Evolutionary conservation across 1,140 invertebrate species (phyloP).

Genomic region (Phymorhynchus buccinoides): DNA sequence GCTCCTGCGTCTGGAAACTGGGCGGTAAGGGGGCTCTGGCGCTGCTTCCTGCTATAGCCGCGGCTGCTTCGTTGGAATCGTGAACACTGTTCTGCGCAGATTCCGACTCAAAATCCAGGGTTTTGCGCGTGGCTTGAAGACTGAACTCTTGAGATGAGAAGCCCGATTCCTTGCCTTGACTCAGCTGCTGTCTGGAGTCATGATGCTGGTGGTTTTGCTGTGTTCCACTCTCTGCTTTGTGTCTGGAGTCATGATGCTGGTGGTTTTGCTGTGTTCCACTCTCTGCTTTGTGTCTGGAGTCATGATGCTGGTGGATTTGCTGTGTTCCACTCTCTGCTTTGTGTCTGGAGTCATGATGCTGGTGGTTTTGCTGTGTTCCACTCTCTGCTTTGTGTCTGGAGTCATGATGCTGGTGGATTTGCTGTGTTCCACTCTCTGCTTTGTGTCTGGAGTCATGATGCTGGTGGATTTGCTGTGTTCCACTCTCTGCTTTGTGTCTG

Average conservation of each 20-base stretch:
- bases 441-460: background rate
- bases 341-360: background rate
- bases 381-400: too few relatives aligned
- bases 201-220: background rate
- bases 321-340: background rate
- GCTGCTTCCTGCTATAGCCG: background rate
- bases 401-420: background rate
- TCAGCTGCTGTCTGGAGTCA: background rate
- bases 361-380: background rate
- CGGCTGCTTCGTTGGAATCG: background rate
- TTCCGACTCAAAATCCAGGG: conserved; percentile 59
- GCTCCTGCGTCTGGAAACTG: conserved; percentile 31
- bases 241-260: too few relatives aligned
- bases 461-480: background rate
- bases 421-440: background rate
- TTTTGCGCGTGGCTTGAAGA: conserved; percentile 62
- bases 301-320: background rate
- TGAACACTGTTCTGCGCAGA: conserved; percentile 40
- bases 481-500: too few relatives aligned
- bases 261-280: background rate
- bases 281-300: background rate
- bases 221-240: too few relatives aligned
- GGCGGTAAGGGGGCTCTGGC: too few relatives aligned
- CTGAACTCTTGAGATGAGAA: conserved; percentile 52
- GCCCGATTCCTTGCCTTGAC: conserved; percentile 33